A percentile compares a stretch with the other conserved stretches of the same genome.
These are phyloP conservation scores for Nowickia ferox DNA, from an alignment of 2,888 invertebrate genomes.

Conservation along the genomic window DNA sequence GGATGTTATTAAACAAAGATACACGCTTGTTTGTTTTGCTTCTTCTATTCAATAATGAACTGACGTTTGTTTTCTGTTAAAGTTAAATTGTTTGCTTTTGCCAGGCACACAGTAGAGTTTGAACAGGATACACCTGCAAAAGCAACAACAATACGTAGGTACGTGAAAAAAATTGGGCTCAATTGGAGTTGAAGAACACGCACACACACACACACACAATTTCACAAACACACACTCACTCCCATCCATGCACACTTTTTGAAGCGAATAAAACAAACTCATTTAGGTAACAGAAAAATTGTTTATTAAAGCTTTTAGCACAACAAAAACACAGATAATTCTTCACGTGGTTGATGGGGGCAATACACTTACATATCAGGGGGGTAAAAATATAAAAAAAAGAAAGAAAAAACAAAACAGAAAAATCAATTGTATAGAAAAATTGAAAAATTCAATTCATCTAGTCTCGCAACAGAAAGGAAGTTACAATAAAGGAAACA, in stretches of 20 bases:
- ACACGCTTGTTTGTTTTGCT: slow-evolving; percentile 16
- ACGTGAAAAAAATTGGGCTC: slow-evolving; percentile 26
- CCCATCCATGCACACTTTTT: slow-evolving; percentile 22
- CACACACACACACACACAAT: too few relatives aligned
- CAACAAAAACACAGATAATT: slow-evolving; percentile 56
- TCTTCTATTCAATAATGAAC: slow-evolving; percentile 13
- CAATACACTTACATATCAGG: background rate
- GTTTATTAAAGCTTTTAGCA: slow-evolving; percentile 65
- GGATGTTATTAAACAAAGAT: slow-evolving; percentile 29
- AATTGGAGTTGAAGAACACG: slow-evolving; percentile 41
- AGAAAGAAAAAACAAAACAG: background rate
- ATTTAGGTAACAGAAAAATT: slow-evolving; percentile 62
- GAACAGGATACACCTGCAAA: slow-evolving; percentile 67
- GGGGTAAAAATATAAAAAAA: slow-evolving; percentile 12
- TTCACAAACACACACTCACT: too few relatives aligned
- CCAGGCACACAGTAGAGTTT: slow-evolving; percentile 50
- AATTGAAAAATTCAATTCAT: slow-evolving; percentile 50
- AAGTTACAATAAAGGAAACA: slow-evolving; percentile 65
- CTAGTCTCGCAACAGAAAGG: slow-evolving; percentile 34
- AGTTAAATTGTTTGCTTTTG: slow-evolving; percentile 63
- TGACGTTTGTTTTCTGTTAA: slow-evolving; percentile 43
- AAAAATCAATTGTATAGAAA: slow-evolving; percentile 8
- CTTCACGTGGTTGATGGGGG: slow-evolving; percentile 39
- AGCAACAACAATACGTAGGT: background rate
- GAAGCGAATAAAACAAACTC: slow-evolving; percentile 61